Conservation (phyloP, 1,140 invertebrate species). For the Potamilus streckersoni region DNA sequence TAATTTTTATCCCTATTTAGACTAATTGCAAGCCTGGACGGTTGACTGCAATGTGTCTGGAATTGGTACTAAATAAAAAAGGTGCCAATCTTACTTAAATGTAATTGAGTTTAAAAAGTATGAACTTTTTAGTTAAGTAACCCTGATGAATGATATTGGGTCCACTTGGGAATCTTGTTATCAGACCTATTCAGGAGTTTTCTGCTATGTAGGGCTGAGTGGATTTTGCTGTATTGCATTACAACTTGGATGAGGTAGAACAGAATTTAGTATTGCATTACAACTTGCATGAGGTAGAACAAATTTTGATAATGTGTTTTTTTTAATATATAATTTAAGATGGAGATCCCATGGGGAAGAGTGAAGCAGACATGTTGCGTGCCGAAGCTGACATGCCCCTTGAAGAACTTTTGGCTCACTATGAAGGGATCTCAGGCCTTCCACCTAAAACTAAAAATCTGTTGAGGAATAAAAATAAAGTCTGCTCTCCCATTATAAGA, state of each 20-base stretch:
- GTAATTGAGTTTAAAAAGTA: too few relatives aligned
- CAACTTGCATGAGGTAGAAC: background rate
- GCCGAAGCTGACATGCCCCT: constrained; percentile 88
- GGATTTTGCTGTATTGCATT: background rate
- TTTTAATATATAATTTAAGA: constrained; percentile 9
- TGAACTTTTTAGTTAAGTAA: too few relatives aligned
- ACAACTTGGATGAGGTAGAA: background rate
- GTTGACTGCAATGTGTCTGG: too few relatives aligned
- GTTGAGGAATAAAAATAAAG: constrained; percentile 37
- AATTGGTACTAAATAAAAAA: too few relatives aligned
- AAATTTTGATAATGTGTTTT: background rate
- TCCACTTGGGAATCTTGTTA: too few relatives aligned
- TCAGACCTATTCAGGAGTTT: too few relatives aligned
- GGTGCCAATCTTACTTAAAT: too few relatives aligned
- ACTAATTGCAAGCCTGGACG: too few relatives aligned
- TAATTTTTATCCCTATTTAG: too few relatives aligned
- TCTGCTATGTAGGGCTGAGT: too few relatives aligned
- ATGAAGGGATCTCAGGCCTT: constrained; percentile 52
- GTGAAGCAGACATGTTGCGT: constrained; percentile 73
- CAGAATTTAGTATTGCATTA: background rate
- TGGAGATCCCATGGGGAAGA: constrained; percentile 28
- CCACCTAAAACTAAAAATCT: constrained; percentile 16
- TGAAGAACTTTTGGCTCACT: constrained; percentile 79
- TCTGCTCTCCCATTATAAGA: constrained; percentile 53
- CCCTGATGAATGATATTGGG: too few relatives aligned